Conservation (phyloP, 2,113 vertebrate genomes). For the Marcusenius ussheri region DNA sequence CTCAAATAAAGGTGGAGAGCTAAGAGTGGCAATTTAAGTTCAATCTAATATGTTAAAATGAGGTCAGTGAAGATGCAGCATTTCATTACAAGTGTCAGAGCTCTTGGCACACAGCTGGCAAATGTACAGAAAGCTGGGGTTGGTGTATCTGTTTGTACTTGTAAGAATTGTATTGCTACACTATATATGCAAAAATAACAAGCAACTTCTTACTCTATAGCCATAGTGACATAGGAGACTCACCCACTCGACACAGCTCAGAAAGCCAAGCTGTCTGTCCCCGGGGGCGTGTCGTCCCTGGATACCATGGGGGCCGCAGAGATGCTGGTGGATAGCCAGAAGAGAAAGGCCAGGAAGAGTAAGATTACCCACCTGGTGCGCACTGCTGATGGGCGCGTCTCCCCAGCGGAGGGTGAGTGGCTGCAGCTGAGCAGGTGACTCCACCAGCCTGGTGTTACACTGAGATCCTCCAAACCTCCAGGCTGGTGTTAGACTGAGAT, state of each 20-base stretch:
- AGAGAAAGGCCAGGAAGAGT: conserved; percentile 94
- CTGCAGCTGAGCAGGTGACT: not conserved
- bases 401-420: conserved; percentile 72
- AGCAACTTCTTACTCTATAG: conserved; percentile 42
- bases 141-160: not conserved
- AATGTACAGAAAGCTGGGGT: not conserved
- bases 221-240: conserved; percentile 46
- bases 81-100: not conserved
- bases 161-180: not conserved
- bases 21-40: conserved; percentile 25
- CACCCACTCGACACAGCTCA: too few relatives aligned
- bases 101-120: not conserved
- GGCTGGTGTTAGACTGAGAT: too few relatives aligned
- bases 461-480: too few relatives aligned
- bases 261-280: conserved; percentile 49
- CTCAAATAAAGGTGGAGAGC: conserved; percentile 54
- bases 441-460: too few relatives aligned
- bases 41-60: not conserved
- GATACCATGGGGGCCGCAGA: conserved; percentile 71
- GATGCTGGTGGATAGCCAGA: conserved; percentile 93
- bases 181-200: not conserved
- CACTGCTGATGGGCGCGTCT: conserved; percentile 81
- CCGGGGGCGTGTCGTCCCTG: conserved; percentile 67
- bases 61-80: not conserved
- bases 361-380: conserved; percentile 97